Evolutionary conservation across 2,888 invertebrate genomes (phyloP).

Genomic region (Girardia tigrina): DNA sequence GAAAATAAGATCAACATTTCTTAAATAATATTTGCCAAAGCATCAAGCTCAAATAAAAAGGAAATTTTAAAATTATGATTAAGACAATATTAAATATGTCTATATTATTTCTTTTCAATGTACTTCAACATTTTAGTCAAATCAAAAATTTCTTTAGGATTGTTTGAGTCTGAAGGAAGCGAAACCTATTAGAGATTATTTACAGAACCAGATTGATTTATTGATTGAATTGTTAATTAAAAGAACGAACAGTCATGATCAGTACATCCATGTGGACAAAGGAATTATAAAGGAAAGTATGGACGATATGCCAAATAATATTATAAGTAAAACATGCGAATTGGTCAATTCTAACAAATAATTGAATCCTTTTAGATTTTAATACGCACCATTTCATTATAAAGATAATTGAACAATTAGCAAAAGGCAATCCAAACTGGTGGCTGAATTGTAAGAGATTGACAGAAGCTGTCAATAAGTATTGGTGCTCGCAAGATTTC

Average conservation of each 20-base stretch:
- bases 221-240: constrained; percentile 25
- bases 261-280: no score
- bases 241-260: constrained; percentile 48
- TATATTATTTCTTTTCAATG: no score
- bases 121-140: no score
- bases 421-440: neutral
- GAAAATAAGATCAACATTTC: no score
- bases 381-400: neutral
- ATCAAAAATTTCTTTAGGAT: no score
- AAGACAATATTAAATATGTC: no score
- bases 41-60: no score
- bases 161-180: neutral
- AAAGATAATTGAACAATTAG: neutral
- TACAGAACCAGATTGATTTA: neutral
- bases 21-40: no score
- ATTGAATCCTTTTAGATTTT: neutral
- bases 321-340: no score
- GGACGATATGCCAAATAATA: neutral
- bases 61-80: no score
- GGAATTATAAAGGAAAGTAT: neutral
- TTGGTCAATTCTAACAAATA: neutral
- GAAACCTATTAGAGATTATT: constrained; percentile 24
- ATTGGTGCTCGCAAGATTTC: neutral
- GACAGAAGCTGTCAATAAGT: neutral
- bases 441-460: constrained; percentile 3